Conservation (phyloP, 2,113 vertebrate species). For the Oreochromis niloticus region DNA sequence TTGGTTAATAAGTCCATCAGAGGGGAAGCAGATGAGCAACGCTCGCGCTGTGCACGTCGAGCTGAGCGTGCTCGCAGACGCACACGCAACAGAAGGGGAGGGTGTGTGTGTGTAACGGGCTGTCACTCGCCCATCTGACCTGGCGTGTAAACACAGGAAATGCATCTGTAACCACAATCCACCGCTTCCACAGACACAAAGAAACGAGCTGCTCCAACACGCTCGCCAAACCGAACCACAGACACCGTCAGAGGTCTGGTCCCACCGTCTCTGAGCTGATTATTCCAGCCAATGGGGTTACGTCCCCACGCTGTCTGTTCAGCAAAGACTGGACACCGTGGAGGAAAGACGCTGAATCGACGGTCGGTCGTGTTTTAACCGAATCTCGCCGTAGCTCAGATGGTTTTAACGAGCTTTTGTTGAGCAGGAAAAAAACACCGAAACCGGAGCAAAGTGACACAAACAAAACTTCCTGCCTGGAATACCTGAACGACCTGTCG, state of each 20-base stretch:
- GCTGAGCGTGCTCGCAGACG: not conserved
- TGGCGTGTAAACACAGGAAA: constrained; percentile 58
- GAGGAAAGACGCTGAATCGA: not conserved
- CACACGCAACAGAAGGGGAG: not conserved
- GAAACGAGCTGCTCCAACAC: not conserved
- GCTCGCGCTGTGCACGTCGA: not conserved
- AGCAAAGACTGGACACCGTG: not conserved
- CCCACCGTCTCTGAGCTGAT: not conserved
- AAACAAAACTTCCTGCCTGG: not conserved
- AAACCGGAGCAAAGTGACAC: not conserved
- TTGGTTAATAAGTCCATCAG: constrained; percentile 50
- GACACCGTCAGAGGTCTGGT: not conserved
- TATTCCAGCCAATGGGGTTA: not conserved
- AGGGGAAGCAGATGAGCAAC: constrained; percentile 23
- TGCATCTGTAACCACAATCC: not conserved
- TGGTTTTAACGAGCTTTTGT: not conserved
- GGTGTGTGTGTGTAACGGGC: constrained; percentile 13
- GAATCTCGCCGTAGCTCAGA: not conserved
- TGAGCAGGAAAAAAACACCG: not conserved
- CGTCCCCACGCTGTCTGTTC: not conserved
- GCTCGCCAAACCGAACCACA: not conserved
- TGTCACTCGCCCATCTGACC: constrained; percentile 40
- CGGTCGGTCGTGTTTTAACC: not conserved
- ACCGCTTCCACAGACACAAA: not conserved
- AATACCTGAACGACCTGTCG: not conserved